Evolutionary conservation across 2,888 invertebrate species (phyloP).

Genomic region (Andrena fulva): DNA sequence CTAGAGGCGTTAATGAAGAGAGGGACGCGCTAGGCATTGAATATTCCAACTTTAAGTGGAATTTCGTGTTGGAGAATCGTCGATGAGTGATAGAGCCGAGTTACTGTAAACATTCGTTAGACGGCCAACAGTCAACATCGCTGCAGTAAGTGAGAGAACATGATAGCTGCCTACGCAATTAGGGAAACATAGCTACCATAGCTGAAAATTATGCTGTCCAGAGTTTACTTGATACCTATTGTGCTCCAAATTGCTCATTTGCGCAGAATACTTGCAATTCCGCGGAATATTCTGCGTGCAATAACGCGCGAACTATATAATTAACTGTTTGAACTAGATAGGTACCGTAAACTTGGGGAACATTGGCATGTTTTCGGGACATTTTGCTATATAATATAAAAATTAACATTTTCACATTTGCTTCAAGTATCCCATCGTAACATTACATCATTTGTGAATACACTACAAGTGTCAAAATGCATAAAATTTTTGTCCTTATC

Average conservation of each 20-base stretch:
- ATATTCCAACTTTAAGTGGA: slow-evolving; percentile 1
- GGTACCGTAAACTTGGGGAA: too few relatives aligned
- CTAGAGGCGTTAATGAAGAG: neutral
- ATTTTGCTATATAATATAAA: too few relatives aligned
- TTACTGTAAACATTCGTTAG: slow-evolving; percentile 48
- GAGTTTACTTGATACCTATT: slow-evolving; percentile 14
- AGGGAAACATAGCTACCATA: slow-evolving; percentile 15
- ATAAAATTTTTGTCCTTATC: too few relatives aligned
- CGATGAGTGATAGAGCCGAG: slow-evolving; percentile 18
- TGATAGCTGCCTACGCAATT: slow-evolving; percentile 13
- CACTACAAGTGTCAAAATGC: too few relatives aligned
- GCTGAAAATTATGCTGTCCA: slow-evolving; percentile 43
- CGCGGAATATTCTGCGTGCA: neutral
- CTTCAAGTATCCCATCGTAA: too few relatives aligned
- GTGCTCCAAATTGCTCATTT: slow-evolving; percentile 28
- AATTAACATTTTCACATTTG: too few relatives aligned
- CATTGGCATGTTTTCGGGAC: too few relatives aligned
- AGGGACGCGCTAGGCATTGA: neutral
- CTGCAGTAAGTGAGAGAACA: neutral
- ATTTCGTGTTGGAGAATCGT: slow-evolving; percentile 5
- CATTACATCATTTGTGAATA: too few relatives aligned
- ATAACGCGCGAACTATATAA: neutral
- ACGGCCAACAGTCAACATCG: slow-evolving; percentile 8
- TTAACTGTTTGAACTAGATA: neutral
- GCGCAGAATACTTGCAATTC: neutral